phyloP scores from a whole-genome alignment of 2,888 invertebrate genomes.

The Drosophila cracens region DNA sequence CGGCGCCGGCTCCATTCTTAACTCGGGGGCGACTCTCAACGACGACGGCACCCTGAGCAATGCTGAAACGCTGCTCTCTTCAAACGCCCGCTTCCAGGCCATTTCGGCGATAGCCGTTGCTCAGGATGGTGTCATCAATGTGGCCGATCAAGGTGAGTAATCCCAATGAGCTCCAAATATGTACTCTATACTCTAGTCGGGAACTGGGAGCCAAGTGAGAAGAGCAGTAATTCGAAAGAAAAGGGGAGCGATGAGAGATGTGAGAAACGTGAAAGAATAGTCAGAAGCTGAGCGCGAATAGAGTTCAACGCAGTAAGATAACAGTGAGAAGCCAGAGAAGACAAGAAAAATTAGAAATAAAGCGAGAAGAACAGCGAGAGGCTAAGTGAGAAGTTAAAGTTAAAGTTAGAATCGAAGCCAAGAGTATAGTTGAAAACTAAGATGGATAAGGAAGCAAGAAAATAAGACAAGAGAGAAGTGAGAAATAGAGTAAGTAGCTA shows the following conservation, averaged over 20 bases:
- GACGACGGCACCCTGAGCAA: constrained; percentile 87
- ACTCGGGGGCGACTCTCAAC: constrained; percentile 77
- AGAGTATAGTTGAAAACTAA: neutral
- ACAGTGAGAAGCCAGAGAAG: neutral
- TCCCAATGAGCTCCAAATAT: neutral
- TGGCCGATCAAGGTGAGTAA: constrained; percentile 94
- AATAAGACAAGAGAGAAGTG: neutral
- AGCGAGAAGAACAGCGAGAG: neutral
- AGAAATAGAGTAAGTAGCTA: neutral
- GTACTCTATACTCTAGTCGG: neutral
- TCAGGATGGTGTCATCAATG: constrained; percentile 97
- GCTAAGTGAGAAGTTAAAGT: neutral
- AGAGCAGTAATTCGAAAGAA: neutral
- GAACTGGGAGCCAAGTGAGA: neutral
- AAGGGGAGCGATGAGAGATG: neutral
- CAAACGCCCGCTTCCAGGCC: constrained; percentile 95
- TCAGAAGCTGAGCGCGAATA: too few species aligned
- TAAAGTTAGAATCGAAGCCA: neutral
- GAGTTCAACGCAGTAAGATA: neutral
- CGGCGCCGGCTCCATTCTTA: constrained; percentile 60
- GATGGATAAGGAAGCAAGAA: neutral
- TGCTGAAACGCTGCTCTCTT: constrained; percentile 93
- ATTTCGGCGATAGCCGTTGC: constrained; percentile 96
- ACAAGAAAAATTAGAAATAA: neutral
- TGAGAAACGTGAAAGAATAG: neutral